Evolutionary conservation across 2,113 vertebrate species (phyloP), one percentile per base, ranked within the genome.

Genomic region (Carollia perspicillata): DNA sequence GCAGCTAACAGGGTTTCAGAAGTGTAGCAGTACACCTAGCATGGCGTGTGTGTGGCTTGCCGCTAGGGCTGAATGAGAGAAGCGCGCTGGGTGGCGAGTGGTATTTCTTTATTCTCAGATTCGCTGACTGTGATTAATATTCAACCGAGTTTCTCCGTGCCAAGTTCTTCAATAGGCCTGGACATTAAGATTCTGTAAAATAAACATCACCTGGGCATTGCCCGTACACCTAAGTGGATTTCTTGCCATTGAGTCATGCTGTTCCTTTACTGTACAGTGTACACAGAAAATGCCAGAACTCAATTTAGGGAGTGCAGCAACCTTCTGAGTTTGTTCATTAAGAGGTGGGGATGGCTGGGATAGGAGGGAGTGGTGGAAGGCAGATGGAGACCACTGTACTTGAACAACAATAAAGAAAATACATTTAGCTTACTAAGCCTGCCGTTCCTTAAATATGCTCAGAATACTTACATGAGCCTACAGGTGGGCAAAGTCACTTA

Each of bases 101-200:
- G 1, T 30, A 10, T 90, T 66, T 75, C 12, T 86, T 28, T 85
- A 51, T 90, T 68, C 6, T 72, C 35, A 35, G n/a, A 14, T 69
- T 93, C 1, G 28, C 1, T 42, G 90, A 63, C 60, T 78, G 33
- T 91, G 78, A 30, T 91, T 87, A 66, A 72, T 60, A 53, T 23
- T 65, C 63, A 74, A 85, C 86, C 18, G 40, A 51, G 44, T 93
- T 69, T 68, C 40, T 96, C 44, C 74, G 88, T 85, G 28, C 0
- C 1, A 51, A 30, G 13, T 44, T 92, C 26, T 90, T 90, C 23
- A 86, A 93, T 78, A 95, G 63, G 23, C 84, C 9, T 16, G 55
- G 17, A 11, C 23, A 77, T 3, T 89, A 6, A 69, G 91, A 68
- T 94, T 92, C 60, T 78, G 92, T 96, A 63, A 72, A 92, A 55